Evolutionary conservation across 2,797 vertebrate species (phyloP), one percentile per base, ranked within the genome.

Genomic region (Garrulus glandarius): DNA sequence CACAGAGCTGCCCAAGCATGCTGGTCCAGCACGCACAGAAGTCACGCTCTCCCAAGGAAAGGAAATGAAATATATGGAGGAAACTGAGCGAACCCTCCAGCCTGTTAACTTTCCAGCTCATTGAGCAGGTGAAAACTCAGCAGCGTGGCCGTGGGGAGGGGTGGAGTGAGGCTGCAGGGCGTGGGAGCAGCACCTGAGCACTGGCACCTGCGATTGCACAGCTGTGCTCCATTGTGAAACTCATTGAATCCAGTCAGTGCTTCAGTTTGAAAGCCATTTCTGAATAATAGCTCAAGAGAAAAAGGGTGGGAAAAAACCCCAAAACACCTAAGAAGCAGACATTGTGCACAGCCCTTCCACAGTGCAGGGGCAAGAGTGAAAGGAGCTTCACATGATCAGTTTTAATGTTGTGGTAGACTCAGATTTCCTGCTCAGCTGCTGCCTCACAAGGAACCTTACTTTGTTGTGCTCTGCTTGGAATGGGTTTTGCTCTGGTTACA

Each of bases 241-340:
- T n/a, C 36, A 13, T 4, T 29, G 37, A 63, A 30, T 24, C 20
- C 2, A 37, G 36, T 9, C 72, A 52, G 34, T 47, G 37, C 55
- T 63, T 27, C 60, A 39, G 46, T 75, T 53, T 84, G 43, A 94
- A 89, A 94, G 39, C 30, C 5, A 10, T 44, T 81, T 67, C 64
- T 84, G 52, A 67, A 27, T 50, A 89, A 44, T 13, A 65, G 20
- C 27, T 76, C 52, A 39, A 65, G 52, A 76, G 36, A 69, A 37
- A 69, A 83, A 60, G 6, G 10, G 15, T 5, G 4, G 43, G 6
- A 0, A 8, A 55, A 47, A 32, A 11, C 0, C 8, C 5, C n/a
- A 8, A 27, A 39, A 41, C 14, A 36, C 7, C 53, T 41, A 27
- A 65, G 59, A 70, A 57, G 24, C 39, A 79, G 15, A 32, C 11